These are phyloP conservation scores for Drosophila setifemur DNA, from an alignment of 1,140 invertebrate genomes.

Conservation along the genomic window DNA sequence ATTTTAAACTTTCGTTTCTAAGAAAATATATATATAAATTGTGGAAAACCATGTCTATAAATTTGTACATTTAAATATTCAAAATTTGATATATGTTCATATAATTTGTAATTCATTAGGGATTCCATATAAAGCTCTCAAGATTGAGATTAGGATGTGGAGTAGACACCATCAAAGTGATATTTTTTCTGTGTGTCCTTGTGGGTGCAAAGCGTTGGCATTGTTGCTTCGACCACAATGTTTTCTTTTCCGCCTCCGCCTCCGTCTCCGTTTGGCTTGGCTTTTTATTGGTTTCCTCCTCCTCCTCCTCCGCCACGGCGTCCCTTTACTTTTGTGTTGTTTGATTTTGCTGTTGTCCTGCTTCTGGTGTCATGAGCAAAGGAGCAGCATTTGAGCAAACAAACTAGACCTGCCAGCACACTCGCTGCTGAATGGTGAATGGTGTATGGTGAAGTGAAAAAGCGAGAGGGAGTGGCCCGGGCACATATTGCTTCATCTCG, in stretches of 20 bases:
- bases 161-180: neutral
- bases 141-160: too few species aligned
- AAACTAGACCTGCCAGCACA: constrained; percentile 71
- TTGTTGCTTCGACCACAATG: constrained; percentile 73
- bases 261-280: constrained; percentile 59
- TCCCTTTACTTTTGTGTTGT: constrained; percentile 10
- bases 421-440: too few species aligned
- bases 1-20: too few species aligned
- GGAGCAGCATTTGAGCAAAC: constrained; percentile 75
- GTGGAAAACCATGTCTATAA: too few species aligned
- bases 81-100: too few species aligned
- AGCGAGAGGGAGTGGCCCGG: too few species aligned
- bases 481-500: constrained; percentile 48
- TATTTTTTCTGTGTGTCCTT: constrained; percentile 9
- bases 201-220: constrained; percentile 29
- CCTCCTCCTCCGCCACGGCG: neutral
- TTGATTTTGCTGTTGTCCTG: constrained; percentile 47
- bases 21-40: too few species aligned
- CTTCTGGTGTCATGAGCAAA: constrained; percentile 77
- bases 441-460: too few species aligned
- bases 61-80: too few species aligned
- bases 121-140: too few species aligned
- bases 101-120: too few species aligned
- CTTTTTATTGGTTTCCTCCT: constrained; percentile 73
- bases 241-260: constrained; percentile 74